Base-by-base conservation (phyloP, 23 tunicate genomes). In the Trididemnum clinides region DNA sequence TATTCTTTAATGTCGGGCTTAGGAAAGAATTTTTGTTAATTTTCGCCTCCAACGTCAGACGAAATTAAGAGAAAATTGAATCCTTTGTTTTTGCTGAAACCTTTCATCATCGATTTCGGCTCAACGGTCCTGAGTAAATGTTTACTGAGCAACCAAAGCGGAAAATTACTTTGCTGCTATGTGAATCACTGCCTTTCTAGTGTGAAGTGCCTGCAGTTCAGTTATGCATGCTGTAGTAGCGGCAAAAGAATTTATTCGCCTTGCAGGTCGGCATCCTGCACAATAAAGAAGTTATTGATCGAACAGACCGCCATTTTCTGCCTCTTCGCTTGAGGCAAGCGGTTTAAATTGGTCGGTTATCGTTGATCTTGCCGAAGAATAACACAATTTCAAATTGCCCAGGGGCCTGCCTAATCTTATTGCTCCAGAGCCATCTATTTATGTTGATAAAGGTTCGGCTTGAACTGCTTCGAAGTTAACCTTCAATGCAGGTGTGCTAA, bases 371-470 rank as follows among this genome's bases (percentile, higher is more conserved):
- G 80, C 22, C 80, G 38, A 73, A 73, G 57, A 73, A 73, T 37
- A 37, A 73, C 57, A 37, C 18, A 36, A 12, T 38, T 73, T 73
- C 25, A 29, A 29, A 73, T 73, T 3, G 80, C 80, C 80, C 25
- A 19, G 80, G 80, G 80, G 57, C 80, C 80, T 38, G 57, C 80
- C 80, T 38, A 38, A 36, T 73, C 80, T 73, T 36, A 73, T 73
- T 73, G 80, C 57, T 57, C 25, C 3, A 38, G n/a, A n/a, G 7
- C 6, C 80, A 36, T 37, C 57, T 39, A 37, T 73, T 73, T 73
- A 73, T 73, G 33, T 73, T 66, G 75, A 29, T 29, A 66, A 66
- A 10, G 30, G 75, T 37, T 66, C 37, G 31, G 37, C 37, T 37
- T 31, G 31, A 28, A 66, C 31, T 30, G 10, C 4, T 15, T 31